Evolutionary conservation across 2,113 vertebrate genomes (phyloP).

Genomic region (Tauraco erythrolophus): DNA sequence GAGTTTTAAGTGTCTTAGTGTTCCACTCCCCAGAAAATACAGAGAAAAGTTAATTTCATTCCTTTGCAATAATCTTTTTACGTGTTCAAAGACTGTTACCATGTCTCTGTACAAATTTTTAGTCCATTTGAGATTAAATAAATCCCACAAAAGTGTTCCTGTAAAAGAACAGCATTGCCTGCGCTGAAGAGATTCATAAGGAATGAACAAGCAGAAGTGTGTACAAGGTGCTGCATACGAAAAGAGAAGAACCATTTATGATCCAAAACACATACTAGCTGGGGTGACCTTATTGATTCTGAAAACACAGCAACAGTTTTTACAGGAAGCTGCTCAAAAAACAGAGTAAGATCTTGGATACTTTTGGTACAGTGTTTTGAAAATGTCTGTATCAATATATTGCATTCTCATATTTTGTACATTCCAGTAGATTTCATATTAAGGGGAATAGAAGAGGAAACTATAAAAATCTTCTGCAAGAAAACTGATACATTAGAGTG

Average conservation of each 20-base stretch:
- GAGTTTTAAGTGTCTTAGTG: not conserved
- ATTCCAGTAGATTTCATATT: not conserved
- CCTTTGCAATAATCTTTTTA: not conserved
- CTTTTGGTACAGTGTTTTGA: not conserved
- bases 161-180: not conserved
- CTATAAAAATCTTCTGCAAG: not conserved
- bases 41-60: not conserved
- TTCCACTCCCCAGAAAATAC: not conserved
- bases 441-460: accelerated
- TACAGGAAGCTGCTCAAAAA: not conserved
- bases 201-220: not conserved
- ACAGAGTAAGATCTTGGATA: not conserved
- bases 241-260: not conserved
- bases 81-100: not conserved
- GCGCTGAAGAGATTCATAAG: not conserved
- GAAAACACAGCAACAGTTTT: not conserved
- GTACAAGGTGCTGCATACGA: not conserved
- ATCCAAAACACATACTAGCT: not conserved
- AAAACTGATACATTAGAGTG: not conserved
- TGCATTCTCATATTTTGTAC: not conserved
- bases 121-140: not conserved
- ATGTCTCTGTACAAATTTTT: not conserved
- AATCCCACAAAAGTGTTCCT: not conserved
- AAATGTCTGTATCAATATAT: not conserved
- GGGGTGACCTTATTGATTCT: conserved; percentile 28